A percentile compares a stretch with the other conserved stretches of the same genome.
Conservation (phyloP, 2,113 vertebrate genomes). For the Anas platyrhynchos region DNA sequence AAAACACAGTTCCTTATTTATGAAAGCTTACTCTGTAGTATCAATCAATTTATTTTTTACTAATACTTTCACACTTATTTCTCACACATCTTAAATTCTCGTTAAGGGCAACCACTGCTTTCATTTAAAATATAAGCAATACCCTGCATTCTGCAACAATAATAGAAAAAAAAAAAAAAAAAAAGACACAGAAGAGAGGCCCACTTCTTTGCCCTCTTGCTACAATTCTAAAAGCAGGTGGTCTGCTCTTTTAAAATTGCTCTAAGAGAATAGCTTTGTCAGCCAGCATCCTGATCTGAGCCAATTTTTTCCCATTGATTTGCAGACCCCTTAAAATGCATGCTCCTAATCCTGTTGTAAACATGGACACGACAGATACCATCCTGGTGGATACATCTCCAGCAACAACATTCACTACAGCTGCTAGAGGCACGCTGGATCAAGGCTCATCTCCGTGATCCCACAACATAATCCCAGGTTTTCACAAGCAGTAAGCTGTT, state of each 20-base stretch:
- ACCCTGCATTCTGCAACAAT: not conserved
- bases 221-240: constrained; percentile 38
- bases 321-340: constrained; percentile 32
- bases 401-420: constrained; percentile 14
- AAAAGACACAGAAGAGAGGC: not conserved
- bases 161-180: not conserved
- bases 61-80: not conserved
- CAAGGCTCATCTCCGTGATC: not conserved
- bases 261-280: constrained; percentile 49
- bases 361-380: not conserved
- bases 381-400: not conserved
- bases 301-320: constrained; percentile 63
- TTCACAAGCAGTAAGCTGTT: constrained; percentile 30
- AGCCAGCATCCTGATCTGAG: constrained; percentile 27
- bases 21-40: not conserved
- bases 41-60: constrained; percentile 12
- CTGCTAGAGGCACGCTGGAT: constrained; percentile 15
- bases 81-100: not conserved
- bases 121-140: not conserved
- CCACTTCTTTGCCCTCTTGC: constrained; percentile 8
- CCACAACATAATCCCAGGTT: constrained; percentile 5
- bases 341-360: constrained; percentile 27
- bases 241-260: constrained; percentile 27
- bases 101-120: not conserved
- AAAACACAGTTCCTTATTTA: not conserved